Conservation (phyloP, 1,140 invertebrate species). For the Aphidius gifuensis region DNA sequence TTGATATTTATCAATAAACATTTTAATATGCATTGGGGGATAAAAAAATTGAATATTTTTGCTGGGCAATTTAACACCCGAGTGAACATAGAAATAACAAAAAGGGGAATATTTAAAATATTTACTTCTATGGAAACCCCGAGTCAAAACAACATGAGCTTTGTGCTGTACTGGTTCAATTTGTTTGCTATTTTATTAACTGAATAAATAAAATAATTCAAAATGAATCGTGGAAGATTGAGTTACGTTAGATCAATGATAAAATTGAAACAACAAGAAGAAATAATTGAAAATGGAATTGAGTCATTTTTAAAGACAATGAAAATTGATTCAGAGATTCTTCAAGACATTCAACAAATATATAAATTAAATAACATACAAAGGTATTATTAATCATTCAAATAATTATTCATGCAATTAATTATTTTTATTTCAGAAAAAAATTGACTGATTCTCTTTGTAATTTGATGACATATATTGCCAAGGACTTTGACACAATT, state of each 20-base stretch:
- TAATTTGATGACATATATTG: slow-evolving; percentile 30
- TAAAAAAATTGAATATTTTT: not conserved
- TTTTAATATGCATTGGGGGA: not conserved
- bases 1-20: not conserved
- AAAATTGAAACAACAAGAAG: slow-evolving; percentile 45
- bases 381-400: slow-evolving; percentile 38
- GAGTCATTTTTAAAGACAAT: slow-evolving; percentile 36
- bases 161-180: too few species aligned
- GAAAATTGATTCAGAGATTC: slow-evolving; percentile 38
- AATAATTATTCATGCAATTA: not conserved
- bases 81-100: not conserved
- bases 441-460: slow-evolving; percentile 29
- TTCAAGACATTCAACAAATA: slow-evolving; percentile 33
- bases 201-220: not conserved
- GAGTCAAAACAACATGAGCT: too few species aligned
- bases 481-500: slow-evolving; percentile 33
- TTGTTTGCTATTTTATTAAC: too few species aligned
- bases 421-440: slow-evolving; percentile 26
- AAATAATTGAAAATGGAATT: slow-evolving; percentile 42
- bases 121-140: slow-evolving; percentile 11
- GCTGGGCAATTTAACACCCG: not conserved
- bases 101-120: not conserved
- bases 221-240: slow-evolving; percentile 24
- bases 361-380: slow-evolving; percentile 29
- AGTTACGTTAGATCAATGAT: slow-evolving; percentile 37